Evolutionary conservation across 2,113 vertebrate genomes (phyloP).

Genomic region (Myiozetetes cayanensis): DNA sequence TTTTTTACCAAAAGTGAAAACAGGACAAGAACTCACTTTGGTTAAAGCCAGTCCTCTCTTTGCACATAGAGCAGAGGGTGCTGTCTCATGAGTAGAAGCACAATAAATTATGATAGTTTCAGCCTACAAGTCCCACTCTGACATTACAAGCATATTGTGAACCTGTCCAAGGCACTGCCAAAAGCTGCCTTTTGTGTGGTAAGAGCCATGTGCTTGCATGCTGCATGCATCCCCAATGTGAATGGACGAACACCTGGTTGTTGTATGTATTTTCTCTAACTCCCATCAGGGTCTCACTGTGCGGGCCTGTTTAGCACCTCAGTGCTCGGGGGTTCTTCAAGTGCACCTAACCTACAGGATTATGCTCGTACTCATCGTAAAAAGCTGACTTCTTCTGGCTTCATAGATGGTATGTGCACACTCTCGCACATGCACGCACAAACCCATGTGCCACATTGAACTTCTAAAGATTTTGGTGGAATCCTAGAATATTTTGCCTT

Average conservation of each 20-base stretch:
- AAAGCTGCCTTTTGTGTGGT: conserved; percentile 78
- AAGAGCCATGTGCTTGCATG: conserved; percentile 85
- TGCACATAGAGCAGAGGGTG: conserved; percentile 52
- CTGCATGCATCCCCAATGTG: conserved; percentile 86
- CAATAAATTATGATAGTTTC: conserved; percentile 59
- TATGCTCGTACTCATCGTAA: conserved; percentile 94
- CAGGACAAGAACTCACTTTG: conserved; percentile 46
- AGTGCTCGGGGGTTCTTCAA: conserved; percentile 93
- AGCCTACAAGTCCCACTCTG: conserved; percentile 62
- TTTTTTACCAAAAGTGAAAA: conserved; percentile 47
- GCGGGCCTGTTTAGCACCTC: conserved; percentile 93
- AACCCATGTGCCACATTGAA: conserved; percentile 63
- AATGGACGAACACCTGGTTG: conserved; percentile 86
- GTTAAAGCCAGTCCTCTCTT: conserved; percentile 49
- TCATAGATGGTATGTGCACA: conserved; percentile 95
- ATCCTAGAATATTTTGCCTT: conserved; percentile 61
- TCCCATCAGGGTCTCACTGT: conserved; percentile 93
- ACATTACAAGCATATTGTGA: conserved; percentile 79
- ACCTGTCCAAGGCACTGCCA: conserved; percentile 76
- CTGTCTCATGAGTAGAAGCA: conserved; percentile 51
- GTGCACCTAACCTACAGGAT: conserved; percentile 95
- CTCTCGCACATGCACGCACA: conserved; percentile 79
- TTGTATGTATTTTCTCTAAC: conserved; percentile 93
- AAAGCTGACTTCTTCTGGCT: conserved; percentile 93
- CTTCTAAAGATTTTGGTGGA: conserved; percentile 61